Conservation (phyloP, 2,113 vertebrate genomes). For the Terrapene triunguis region DNA sequence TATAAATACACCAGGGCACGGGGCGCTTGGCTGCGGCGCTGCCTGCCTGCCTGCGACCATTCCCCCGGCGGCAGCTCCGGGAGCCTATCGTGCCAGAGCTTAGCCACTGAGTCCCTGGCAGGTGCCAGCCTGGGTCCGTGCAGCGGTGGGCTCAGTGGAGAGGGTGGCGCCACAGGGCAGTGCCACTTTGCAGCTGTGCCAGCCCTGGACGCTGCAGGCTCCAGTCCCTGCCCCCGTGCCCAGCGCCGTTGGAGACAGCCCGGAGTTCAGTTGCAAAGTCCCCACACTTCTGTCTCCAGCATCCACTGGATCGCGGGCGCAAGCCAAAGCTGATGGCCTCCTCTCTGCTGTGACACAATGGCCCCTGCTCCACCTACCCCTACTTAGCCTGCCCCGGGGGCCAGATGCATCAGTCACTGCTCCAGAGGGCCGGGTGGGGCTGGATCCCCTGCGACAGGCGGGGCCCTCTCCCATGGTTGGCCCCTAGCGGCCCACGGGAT, state of each 20-base stretch:
- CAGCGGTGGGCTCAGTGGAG: background rate
- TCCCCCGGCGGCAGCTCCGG: background rate
- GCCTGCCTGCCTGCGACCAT: background rate
- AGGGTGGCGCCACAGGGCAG: background rate
- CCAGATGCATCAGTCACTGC: background rate
- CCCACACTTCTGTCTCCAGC: background rate
- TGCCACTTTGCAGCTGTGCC: background rate
- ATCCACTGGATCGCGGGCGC: background rate
- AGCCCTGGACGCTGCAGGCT: background rate
- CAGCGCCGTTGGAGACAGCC: background rate
- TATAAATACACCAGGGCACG: slow-evolving; percentile 73
- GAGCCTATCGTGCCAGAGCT: background rate
- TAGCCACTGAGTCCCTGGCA: background rate
- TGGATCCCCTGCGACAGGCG: background rate
- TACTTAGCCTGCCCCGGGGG: background rate
- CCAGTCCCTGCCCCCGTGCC: background rate
- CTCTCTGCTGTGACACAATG: background rate
- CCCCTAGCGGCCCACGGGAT: too few relatives aligned
- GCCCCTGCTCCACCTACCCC: too few relatives aligned
- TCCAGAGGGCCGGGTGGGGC: background rate
- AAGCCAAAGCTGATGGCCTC: background rate
- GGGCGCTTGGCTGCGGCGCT: background rate
- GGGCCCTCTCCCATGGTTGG: too few relatives aligned
- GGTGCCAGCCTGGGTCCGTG: accelerated
- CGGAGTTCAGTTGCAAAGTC: background rate